phyloP scores from a whole-genome alignment of 2,113 vertebrate genomes.

The Bolborhynchus lineola region DNA sequence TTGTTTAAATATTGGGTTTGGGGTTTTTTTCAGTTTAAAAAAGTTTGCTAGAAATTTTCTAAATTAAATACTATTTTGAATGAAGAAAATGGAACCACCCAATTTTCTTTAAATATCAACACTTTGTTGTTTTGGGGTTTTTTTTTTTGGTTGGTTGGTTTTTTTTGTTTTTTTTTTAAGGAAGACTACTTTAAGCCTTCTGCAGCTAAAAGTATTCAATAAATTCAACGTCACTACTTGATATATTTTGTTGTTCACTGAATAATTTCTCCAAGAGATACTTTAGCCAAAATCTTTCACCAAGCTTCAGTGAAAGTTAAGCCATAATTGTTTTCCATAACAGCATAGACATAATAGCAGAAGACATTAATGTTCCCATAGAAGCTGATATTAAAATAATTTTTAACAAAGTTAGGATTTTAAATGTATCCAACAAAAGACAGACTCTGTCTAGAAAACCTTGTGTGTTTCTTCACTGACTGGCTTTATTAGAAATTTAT shows the following conservation, averaged over 20 bases:
- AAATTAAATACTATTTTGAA: neutral
- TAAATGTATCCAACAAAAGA: neutral
- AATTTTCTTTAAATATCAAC: neutral
- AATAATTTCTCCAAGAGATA: neutral
- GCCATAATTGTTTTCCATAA: neutral
- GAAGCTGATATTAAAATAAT: neutral
- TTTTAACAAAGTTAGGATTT: neutral
- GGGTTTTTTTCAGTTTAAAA: neutral
- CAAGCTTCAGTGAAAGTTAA: neutral
- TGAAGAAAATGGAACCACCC: neutral
- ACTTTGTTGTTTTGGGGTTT: neutral
- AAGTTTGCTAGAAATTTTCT: neutral
- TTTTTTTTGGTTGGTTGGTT: neutral
- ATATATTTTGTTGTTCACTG: neutral
- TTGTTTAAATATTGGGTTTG: neutral
- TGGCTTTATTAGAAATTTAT: neutral
- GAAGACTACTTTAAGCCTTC: neutral
- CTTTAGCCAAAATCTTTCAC: neutral
- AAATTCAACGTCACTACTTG: neutral
- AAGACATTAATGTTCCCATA: neutral
- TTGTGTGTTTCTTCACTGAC: neutral
- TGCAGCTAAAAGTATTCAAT: neutral
- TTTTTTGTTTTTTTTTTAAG: neutral
- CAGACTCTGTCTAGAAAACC: neutral
- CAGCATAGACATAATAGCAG: neutral